Conservation (phyloP, 2,113 vertebrate genomes). For the Pomatostomus ruficeps region DNA sequence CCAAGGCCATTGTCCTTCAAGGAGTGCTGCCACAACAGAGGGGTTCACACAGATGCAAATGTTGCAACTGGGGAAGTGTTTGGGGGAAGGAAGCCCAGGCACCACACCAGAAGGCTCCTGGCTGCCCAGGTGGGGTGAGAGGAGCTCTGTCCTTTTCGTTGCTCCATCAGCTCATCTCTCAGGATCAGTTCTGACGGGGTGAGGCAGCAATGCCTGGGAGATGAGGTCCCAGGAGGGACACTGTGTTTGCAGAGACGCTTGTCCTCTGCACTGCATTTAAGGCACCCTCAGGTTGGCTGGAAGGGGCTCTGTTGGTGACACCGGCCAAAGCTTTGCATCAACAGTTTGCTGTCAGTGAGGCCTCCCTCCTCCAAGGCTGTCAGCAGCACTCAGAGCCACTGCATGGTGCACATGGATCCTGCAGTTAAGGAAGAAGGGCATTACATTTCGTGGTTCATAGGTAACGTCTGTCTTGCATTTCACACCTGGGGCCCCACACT, state of each 20-base stretch:
- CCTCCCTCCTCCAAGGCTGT: not conserved
- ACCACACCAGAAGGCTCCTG: not conserved
- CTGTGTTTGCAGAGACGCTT: not conserved
- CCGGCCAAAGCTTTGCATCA: not conserved
- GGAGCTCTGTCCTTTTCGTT: not conserved
- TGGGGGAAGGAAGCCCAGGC: not conserved
- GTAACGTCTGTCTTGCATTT: not conserved
- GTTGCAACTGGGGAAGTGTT: not conserved
- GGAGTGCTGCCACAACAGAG: not conserved
- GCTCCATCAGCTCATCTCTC: not conserved
- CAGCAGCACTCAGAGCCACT: not conserved
- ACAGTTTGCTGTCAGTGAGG: not conserved
- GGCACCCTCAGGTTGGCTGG: not conserved
- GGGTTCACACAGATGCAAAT: not conserved
- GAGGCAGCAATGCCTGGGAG: not conserved
- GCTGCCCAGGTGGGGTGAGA: not conserved
- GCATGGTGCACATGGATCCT: not conserved
- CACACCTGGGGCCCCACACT: not conserved
- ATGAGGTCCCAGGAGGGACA: not conserved
- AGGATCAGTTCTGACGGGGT: not conserved
- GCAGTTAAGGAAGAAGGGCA: not conserved
- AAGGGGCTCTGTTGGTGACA: not conserved
- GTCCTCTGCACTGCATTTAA: not conserved
- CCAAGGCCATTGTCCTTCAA: not conserved
- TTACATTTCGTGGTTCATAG: accelerated